Percentiles rank a stretch among this genome's conserved stretches.
Conservation (phyloP, 2,113 vertebrate genomes). For the Brienomyrus brachyistius region DNA sequence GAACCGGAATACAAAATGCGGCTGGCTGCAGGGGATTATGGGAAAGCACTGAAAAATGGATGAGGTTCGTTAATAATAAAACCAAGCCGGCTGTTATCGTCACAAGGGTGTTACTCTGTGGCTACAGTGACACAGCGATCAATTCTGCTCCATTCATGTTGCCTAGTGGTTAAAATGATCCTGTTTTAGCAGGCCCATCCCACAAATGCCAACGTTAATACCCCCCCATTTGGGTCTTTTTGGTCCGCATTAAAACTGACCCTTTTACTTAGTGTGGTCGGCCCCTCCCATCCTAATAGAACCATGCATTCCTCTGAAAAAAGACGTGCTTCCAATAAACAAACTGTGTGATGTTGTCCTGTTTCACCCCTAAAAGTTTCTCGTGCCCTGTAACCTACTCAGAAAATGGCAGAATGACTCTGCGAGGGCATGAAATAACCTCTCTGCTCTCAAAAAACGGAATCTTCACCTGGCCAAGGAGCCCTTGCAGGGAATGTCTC, state of each 20-base stretch:
- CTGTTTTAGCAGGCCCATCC: not conserved
- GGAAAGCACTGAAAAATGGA: conserved; percentile 21
- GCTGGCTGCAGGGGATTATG: not conserved
- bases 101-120: not conserved
- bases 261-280: not conserved
- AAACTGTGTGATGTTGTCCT: not conserved
- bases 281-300: not conserved
- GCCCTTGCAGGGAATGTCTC: conserved; percentile 5
- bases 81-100: not conserved
- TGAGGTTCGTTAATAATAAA: conserved; percentile 26
- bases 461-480: conserved; percentile 11
- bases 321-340: not conserved
- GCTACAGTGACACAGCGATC: not conserved
- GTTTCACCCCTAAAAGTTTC: not conserved
- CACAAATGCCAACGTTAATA: not conserved
- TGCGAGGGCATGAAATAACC: conserved; percentile 5
- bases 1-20: conserved; percentile 18
- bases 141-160: not conserved
- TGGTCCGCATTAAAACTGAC: not conserved
- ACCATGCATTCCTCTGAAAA: not conserved
- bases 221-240: not conserved
- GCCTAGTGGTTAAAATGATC: not conserved
- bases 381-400: not conserved
- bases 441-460: not conserved
- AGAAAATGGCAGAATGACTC: not conserved